Percentiles rank a stretch among this genome's conserved stretches.
phyloP scores from a whole-genome alignment of 2,797 vertebrate genomes.

The Phrynocephalus forsythii region DNA sequence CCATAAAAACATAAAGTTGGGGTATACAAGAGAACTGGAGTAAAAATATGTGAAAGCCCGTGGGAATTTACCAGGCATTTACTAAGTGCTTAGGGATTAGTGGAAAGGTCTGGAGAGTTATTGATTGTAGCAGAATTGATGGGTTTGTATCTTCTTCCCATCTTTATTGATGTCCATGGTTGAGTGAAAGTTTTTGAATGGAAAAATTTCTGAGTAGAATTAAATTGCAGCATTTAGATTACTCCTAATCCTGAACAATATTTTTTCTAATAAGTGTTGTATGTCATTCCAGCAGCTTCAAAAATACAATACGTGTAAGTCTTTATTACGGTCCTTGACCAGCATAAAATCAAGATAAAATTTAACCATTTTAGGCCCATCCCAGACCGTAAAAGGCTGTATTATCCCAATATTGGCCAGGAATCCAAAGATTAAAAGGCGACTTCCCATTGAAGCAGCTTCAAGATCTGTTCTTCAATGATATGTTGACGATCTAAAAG shows the following conservation, averaged over 20 bases:
- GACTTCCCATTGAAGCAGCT: not conserved
- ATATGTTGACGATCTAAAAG: not conserved
- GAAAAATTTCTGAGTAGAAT: too few species aligned
- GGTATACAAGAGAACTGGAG: not conserved
- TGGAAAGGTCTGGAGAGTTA: not conserved
- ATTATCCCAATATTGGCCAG: too few species aligned
- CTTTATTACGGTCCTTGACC: too few species aligned
- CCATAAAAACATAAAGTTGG: not conserved
- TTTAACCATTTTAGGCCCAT: too few species aligned
- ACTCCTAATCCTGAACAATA: not conserved
- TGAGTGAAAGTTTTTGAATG: too few species aligned
- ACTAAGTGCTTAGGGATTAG: not conserved
- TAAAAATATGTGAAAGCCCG: not conserved
- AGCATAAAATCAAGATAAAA: too few species aligned
- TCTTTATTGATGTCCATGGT: not conserved
- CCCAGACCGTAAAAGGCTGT: too few species aligned
- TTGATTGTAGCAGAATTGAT: not conserved
- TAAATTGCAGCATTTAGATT: not conserved
- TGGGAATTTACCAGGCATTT: not conserved
- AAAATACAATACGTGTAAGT: not conserved
- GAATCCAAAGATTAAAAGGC: too few species aligned
- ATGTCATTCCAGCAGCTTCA: not conserved
- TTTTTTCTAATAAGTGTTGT: accelerated
- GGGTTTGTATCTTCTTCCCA: not conserved
- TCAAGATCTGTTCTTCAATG: not conserved